phyloP scores from a whole-genome alignment of 2,888 invertebrate genomes.

The Drosophila setosimentum region DNA sequence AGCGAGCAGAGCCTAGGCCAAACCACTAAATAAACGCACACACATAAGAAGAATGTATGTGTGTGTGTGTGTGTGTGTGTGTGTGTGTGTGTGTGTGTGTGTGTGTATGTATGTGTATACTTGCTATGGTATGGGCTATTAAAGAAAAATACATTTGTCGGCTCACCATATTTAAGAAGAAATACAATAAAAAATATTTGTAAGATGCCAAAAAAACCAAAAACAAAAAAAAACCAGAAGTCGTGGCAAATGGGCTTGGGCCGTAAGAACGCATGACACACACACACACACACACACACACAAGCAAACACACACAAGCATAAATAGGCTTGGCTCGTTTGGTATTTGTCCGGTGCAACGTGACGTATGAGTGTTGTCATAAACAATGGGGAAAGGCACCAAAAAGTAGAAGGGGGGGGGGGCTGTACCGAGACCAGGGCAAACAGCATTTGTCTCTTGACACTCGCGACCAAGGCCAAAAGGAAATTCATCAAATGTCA shows the following conservation, averaged over 20 bases:
- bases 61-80: conserved; percentile 5
- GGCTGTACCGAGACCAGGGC: conserved; percentile 30
- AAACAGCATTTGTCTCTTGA: conserved; percentile 55
- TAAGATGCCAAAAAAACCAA: conserved; percentile 2
- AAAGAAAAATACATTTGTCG: conserved; percentile 42
- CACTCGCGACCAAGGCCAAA: conserved; percentile 78
- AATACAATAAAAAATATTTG: conserved; percentile 6
- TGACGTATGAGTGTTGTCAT: conserved; percentile 56
- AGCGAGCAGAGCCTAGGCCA: conserved; percentile 56
- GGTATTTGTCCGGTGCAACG: conserved; percentile 47
- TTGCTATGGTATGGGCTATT: conserved; percentile 22
- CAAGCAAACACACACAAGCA: not conserved
- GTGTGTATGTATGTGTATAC: conserved; percentile 5
- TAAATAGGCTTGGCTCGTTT: conserved; percentile 31
- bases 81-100: conserved; percentile 6
- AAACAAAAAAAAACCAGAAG: conserved; percentile 16
- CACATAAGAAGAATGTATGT: conserved; percentile 3
- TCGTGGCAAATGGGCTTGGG: conserved; percentile 31
- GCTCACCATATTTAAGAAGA: conserved; percentile 23
- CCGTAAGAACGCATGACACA: conserved; percentile 33
- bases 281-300: conserved; percentile 3
- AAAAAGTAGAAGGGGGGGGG: not conserved
- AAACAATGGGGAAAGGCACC: conserved; percentile 40
- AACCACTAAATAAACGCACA: conserved; percentile 47
- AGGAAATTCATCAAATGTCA: conserved; percentile 75